phyloP scores from a whole-genome alignment of 2,797 vertebrate genomes.

The Galaxias olidus region DNA sequence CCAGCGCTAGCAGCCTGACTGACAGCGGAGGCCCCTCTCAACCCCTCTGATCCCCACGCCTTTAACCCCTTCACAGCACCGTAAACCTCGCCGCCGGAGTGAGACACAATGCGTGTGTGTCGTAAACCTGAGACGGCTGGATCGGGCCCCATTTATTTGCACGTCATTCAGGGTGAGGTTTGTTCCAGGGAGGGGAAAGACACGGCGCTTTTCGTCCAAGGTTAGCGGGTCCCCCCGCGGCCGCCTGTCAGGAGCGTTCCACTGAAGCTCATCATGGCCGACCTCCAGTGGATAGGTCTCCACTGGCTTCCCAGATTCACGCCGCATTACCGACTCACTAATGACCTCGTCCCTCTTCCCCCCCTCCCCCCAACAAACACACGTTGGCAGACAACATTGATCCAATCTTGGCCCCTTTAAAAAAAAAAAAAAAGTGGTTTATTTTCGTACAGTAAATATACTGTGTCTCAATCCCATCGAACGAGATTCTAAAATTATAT shows the following conservation, averaged over 20 bases:
- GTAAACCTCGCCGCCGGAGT: not conserved
- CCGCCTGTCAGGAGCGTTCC: not conserved
- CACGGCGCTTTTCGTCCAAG: conserved; percentile 1
- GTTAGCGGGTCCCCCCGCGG: conserved; percentile 12
- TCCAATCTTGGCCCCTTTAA: too few relatives aligned
- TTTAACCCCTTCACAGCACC: not conserved
- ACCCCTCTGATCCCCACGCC: not conserved
- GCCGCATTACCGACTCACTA: not conserved
- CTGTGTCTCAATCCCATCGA: too few relatives aligned
- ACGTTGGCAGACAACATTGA: too few relatives aligned
- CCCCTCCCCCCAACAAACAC: not conserved
- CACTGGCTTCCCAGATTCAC: conserved; percentile 8
- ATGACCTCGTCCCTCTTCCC: not conserved
- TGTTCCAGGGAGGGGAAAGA: not conserved
- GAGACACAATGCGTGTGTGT: too few relatives aligned
- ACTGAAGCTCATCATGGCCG: not conserved
- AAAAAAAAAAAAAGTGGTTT: too few relatives aligned
- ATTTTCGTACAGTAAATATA: too few relatives aligned
- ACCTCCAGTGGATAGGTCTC: conserved; percentile 1
- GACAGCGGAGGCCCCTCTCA: conserved; percentile 32
- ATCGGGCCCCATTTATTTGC: too few relatives aligned
- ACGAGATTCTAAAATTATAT: too few relatives aligned
- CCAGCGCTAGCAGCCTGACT: conserved; percentile 22
- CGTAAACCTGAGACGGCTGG: too few relatives aligned
- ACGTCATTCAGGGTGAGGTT: not conserved